Base-by-base conservation (phyloP, 1,140 invertebrate species). In the Papilio xuthus region DNA sequence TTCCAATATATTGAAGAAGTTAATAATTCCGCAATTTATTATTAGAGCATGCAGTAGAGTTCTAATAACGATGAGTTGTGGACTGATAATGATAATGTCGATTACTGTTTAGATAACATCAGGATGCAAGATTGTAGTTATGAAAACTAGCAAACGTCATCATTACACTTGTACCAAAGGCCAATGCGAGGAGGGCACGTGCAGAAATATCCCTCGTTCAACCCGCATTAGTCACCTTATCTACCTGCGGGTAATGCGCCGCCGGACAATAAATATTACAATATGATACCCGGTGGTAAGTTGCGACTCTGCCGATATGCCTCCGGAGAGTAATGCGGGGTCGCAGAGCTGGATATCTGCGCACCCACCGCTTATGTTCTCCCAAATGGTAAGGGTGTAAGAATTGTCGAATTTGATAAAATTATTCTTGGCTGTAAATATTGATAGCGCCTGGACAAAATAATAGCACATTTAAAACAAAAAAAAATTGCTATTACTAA, bases 221-320 rank as follows among this genome's bases (percentile, higher is more conserved):
- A 85, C 87, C 88, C 84, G 77, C 83, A 88, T 88, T 86, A 88
- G 78, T 88, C 86, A 86, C 83, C 20, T 81, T 85, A 87, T 86
- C 85, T 89, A 88, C 87, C 88, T 89, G 85, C 82, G 81, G 42
- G 81, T 87, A 87, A 86, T 83, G 83, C 75, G 76, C 56, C 69
- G 71, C 70, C 72, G 75, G 53, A 78, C 82, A 81, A 85, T 88
- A 88, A 85, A 86, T 86, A 86, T 83, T 81, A 81, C 80, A 80
- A 86, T 84, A 86, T 86, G 83, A 86, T 86, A 88, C 83, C 82
- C 82, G 69, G 50, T 77, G 78, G 78, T 67, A 80, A 80, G 76
- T 81, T 72, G 80, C 69, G 76, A 67, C 50, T 53, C 72, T 78
- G 20, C 53, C 78, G 81, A 84, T 82, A 85, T 74, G 77, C 56